Conservation (phyloP, 2,113 vertebrate genomes). For the Urocitellus parryii region DNA sequence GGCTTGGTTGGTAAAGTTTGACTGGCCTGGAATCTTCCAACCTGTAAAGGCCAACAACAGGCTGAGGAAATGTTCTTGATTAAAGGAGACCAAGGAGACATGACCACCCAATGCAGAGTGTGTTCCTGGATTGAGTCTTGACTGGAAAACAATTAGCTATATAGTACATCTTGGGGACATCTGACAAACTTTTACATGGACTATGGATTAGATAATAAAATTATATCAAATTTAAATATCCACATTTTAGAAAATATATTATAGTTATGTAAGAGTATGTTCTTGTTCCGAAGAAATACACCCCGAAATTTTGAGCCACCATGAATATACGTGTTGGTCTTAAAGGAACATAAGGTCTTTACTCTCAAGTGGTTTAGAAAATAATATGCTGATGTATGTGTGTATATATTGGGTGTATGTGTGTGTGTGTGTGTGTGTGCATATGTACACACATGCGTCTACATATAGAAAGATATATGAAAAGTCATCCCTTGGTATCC, state of each 20-base stretch:
- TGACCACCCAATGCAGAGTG: not conserved
- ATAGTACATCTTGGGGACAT: not conserved
- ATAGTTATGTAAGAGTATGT: conserved; percentile 15
- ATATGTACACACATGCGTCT: not conserved
- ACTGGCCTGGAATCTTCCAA: not conserved
- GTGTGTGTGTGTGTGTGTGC: no score
- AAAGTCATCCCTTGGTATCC: not conserved
- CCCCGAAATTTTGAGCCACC: not conserved
- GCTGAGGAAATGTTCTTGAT: not conserved
- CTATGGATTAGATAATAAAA: not conserved
- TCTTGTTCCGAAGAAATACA: not conserved
- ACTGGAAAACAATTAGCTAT: not conserved
- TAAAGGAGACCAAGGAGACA: not conserved
- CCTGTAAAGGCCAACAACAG: not conserved
- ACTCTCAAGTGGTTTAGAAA: conserved; percentile 33
- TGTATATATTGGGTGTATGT: not conserved
- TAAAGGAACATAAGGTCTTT: not conserved
- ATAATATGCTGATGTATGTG: not conserved
- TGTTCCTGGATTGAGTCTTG: not conserved
- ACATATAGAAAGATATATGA: not conserved
- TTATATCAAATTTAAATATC: not conserved
- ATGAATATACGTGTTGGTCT: not conserved
- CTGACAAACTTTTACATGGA: not conserved
- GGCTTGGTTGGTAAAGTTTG: not conserved
- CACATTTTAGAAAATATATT: conserved; percentile 13